Conservation (phyloP, 64 coral and sea anemone species). For the Anthopleura sola region DNA sequence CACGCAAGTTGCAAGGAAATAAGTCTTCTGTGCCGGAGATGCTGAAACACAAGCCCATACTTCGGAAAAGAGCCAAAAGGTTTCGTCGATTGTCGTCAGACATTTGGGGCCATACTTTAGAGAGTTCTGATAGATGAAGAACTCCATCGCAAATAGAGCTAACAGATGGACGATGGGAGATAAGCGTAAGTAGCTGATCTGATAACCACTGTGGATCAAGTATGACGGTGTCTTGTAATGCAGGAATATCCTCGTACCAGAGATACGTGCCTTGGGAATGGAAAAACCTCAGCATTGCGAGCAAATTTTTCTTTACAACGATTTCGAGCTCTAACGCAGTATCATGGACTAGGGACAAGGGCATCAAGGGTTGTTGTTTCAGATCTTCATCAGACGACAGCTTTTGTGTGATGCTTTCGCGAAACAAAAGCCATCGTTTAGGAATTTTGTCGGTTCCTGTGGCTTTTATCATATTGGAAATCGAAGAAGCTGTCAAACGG, state of each 20-base stretch:
- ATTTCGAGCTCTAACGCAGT: conserved; percentile 9
- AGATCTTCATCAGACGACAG: too few relatives aligned
- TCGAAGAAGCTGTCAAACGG: too few relatives aligned
- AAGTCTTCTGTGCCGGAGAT: conserved; percentile 58
- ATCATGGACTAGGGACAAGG: neutral
- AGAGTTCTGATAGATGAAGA: conserved; percentile 46
- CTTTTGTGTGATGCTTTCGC: conserved; percentile 33
- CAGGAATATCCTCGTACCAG: conserved; percentile 80
- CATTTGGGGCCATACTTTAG: conserved; percentile 52
- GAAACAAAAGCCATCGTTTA: conserved; percentile 66
- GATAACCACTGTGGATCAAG: conserved; percentile 77
- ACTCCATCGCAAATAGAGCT: conserved; percentile 27
- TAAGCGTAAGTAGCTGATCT: conserved; percentile 58
- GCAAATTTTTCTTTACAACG: conserved; percentile 49
- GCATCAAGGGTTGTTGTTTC: conserved; percentile 44
- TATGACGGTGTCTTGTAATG: conserved; percentile 55
- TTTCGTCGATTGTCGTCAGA: conserved; percentile 33
- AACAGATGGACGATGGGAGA: conserved; percentile 48
- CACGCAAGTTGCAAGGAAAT: conserved; percentile 65
- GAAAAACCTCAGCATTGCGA: conserved; percentile 75
- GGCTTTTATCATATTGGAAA: too few relatives aligned
- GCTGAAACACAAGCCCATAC: conserved; percentile 59
- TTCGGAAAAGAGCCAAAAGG: conserved; percentile 61
- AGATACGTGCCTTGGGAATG: conserved; percentile 76
- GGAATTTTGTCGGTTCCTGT: conserved; percentile 46